Evolutionary conservation across 2,113 vertebrate species (phyloP).

Genomic region (Canis aureus): DNA sequence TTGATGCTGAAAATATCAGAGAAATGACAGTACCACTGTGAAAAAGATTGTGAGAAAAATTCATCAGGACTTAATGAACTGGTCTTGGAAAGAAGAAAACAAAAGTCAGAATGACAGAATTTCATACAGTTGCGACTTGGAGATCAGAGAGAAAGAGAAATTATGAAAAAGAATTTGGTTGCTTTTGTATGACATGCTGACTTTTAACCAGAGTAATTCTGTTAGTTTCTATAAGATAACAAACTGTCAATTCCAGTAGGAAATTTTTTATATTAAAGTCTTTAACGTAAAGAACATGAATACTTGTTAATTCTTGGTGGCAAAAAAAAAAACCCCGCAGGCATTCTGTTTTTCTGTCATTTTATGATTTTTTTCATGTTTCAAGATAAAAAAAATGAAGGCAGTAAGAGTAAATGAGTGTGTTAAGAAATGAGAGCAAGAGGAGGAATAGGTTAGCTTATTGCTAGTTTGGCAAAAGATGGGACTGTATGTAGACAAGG

Average conservation of each 20-base stretch:
- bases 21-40: neutral
- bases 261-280: neutral
- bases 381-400: neutral
- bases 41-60: slow-evolving; percentile 26
- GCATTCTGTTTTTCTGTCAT: neutral
- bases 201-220: slow-evolving; percentile 10
- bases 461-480: neutral
- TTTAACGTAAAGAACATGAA: neutral
- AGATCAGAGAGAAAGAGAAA: neutral
- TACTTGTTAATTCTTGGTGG: neutral
- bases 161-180: neutral
- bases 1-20: neutral
- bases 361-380: neutral
- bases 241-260: neutral
- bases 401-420: neutral
- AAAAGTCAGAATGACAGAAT: neutral
- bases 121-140: neutral
- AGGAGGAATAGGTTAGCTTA: neutral
- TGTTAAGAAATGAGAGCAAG: neutral
- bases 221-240: neutral
- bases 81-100: neutral
- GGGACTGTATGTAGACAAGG: neutral
- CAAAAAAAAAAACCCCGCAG: neutral
- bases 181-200: neutral
- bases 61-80: slow-evolving; percentile 5